Conservation (phyloP, 2,113 vertebrate genomes). For the Ancistrus triradiatus region DNA sequence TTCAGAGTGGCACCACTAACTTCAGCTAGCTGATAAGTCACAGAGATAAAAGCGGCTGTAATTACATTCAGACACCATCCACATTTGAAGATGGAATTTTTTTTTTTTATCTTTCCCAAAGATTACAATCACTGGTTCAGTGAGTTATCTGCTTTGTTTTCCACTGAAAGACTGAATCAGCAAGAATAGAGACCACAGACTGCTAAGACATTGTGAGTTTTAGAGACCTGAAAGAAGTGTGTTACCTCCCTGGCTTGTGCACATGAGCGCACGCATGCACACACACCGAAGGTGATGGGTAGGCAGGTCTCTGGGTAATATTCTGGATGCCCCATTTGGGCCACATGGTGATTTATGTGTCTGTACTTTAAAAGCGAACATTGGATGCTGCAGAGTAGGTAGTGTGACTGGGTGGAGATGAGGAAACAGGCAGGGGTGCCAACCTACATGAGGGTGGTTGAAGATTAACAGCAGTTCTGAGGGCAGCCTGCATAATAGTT, state of each 20-base stretch:
- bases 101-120: constrained; percentile 44
- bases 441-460: constrained; percentile 49
- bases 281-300: neutral
- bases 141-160: constrained; percentile 54
- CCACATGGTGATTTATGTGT: neutral
- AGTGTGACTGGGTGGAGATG: constrained; percentile 45
- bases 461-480: constrained; percentile 58
- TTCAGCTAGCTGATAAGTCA: constrained; percentile 65
- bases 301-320: neutral
- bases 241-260: neutral
- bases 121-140: constrained; percentile 58
- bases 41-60: constrained; percentile 63
- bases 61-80: constrained; percentile 66
- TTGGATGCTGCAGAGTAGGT: neutral
- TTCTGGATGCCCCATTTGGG: neutral
- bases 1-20: constrained; percentile 58
- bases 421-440: constrained; percentile 42
- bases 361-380: constrained; percentile 4
- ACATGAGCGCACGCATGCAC: neutral
- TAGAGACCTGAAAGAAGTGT: neutral
- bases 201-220: neutral
- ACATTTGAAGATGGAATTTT: constrained; percentile 66
- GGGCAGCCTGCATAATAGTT: constrained; percentile 52
- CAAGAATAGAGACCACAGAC: neutral
- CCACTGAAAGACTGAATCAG: constrained; percentile 48